Evolutionary conservation across 2,113 vertebrate genomes (phyloP).

Genomic region (Paraplagusia blochii): DNA sequence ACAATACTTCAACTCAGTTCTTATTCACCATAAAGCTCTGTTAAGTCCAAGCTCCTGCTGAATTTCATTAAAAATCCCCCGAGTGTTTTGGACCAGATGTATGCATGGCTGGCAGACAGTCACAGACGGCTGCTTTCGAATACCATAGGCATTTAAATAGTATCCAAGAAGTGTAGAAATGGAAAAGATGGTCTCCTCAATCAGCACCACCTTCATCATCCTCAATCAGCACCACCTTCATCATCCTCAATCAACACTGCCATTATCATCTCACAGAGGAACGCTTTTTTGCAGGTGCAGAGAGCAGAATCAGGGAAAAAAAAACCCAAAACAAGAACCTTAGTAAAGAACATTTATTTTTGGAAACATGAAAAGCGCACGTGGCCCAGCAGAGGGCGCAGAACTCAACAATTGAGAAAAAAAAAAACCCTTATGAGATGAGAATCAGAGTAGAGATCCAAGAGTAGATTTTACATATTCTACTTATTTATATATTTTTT

Average conservation of each 20-base stretch:
- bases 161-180: neutral
- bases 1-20: constrained; percentile 34
- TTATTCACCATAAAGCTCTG: constrained; percentile 39
- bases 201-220: neutral
- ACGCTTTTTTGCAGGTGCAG: neutral
- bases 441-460: too few species aligned
- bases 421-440: neutral
- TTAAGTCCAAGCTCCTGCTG: constrained; percentile 36
- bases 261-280: neutral
- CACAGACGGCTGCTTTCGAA: constrained; percentile 23
- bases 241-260: neutral
- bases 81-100: constrained; percentile 21
- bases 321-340: neutral
- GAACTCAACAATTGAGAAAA: constrained; percentile 24
- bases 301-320: neutral
- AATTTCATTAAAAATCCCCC: constrained; percentile 35
- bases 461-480: too few species aligned
- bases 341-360: neutral
- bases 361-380: neutral
- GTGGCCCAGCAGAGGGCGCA: constrained; percentile 39
- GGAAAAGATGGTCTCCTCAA: neutral
- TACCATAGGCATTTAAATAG: constrained; percentile 20
- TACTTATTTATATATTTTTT: too few species aligned
- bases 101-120: constrained; percentile 14
- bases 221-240: neutral